A percentile compares a stretch with the other conserved stretches of the same genome.
These are phyloP conservation scores for Atherinomorus stipes DNA, from an alignment of 2,113 vertebrate genomes.

Conservation along the genomic window DNA sequence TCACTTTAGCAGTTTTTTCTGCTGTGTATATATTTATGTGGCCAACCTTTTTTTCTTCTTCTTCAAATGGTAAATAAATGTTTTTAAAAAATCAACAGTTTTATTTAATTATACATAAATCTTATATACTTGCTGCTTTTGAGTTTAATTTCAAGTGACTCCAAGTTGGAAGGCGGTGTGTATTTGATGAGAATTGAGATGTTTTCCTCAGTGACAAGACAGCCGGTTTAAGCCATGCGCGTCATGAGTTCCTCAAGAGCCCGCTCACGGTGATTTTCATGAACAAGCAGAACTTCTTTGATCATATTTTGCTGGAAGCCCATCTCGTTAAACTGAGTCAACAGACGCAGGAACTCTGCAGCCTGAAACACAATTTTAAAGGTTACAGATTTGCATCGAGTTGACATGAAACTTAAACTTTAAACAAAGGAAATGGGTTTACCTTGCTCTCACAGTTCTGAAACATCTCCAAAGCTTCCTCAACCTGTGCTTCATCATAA, in stretches of 20 bases:
- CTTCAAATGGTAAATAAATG: slow-evolving; percentile 68
- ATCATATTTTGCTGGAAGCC: slow-evolving; percentile 93
- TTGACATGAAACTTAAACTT: neutral
- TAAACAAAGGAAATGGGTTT: slow-evolving; percentile 15
- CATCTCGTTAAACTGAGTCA: slow-evolving; percentile 96
- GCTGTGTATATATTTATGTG: slow-evolving; percentile 3
- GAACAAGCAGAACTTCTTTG: slow-evolving; percentile 95
- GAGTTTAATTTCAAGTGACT: neutral
- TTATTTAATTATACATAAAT: neutral
- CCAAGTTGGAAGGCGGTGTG: slow-evolving; percentile 9
- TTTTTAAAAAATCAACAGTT: slow-evolving; percentile 21
- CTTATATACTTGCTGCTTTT: neutral
- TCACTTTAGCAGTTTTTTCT: neutral
- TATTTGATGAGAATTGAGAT: neutral
- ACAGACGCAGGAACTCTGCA: slow-evolving; percentile 90
- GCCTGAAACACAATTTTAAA: slow-evolving; percentile 82
- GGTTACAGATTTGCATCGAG: neutral
- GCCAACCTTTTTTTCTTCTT: too few relatives aligned
- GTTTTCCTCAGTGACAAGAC: neutral
- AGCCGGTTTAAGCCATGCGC: slow-evolving; percentile 68
- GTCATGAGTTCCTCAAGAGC: slow-evolving; percentile 95
- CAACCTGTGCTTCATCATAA: slow-evolving; percentile 91
- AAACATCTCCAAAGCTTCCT: slow-evolving; percentile 98
- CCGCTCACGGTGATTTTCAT: slow-evolving; percentile 89
- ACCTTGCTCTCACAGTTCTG: slow-evolving; percentile 97